Evolutionary conservation across 2,797 vertebrate species (phyloP), one percentile per base, ranked within the genome.

Genomic region (Halcyon chelicuti): DNA sequence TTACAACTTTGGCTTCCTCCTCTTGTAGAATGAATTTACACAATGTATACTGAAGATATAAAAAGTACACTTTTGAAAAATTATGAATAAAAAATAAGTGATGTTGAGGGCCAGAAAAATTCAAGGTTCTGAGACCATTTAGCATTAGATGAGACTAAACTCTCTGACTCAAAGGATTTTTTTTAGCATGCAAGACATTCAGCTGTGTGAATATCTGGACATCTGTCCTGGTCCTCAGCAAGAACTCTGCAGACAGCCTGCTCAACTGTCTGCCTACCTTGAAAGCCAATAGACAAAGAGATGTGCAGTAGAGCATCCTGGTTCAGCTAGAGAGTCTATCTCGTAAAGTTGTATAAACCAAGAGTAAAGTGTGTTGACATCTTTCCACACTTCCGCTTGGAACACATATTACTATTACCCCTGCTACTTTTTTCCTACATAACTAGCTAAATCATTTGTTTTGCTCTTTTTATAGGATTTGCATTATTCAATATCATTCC

Each of bases 201-300:
- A 80, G 71, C 76, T 91, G 40, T 70, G 49, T 54, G 72, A 92
- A 21, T 66, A 96, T 65, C 75, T 78, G 73, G 82, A 90, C 79
- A 84, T 91, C 62, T 62, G 68, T 72, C 62, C 80, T 35, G 13
- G 6, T 94, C 66, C 75, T 75, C 82, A 77, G 85, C 61, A 66
- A 93, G 89, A 67, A 49, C 18, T 63, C 40, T 91, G 40, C 78
- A 54, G 57, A 7, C 55, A 60, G 61, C 39, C 92, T 88, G 80
- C 88, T 86, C 94, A 51, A 70, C 60, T 58, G 51, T 9, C 63
- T 85, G 91, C 61, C 82, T 83, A 68, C 31, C 57, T 12, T 46
- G 61, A 77, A 80, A 90, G 54, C 68, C 90, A 35, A 55, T 2
- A 49, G 57, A 87, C 77, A 46, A 82, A 74, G 71, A 82, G 57